These are phyloP conservation scores for Drosophila pallidifrons DNA, from an alignment of 1,140 invertebrate genomes.

Conservation along the genomic window DNA sequence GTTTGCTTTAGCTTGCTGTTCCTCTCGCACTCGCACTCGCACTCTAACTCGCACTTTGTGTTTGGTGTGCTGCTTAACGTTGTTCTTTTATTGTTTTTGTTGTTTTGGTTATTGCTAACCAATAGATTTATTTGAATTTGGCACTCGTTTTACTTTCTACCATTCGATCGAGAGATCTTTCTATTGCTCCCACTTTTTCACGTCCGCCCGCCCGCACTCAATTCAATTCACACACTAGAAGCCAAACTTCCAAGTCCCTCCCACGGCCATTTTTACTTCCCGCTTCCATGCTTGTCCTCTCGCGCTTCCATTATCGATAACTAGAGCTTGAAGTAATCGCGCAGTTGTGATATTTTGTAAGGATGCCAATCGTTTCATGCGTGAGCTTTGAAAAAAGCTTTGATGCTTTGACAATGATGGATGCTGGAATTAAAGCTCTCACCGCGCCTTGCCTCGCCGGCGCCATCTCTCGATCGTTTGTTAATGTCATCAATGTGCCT, in stretches of 20 bases:
- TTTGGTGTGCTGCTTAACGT: constrained; percentile 46
- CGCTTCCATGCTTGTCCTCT: no score
- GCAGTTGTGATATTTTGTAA: no score
- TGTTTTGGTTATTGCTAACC: constrained; percentile 13
- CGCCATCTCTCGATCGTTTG: constrained; percentile 15
- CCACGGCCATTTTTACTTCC: no score
- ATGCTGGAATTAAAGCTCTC: no score
- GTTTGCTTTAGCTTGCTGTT: constrained; percentile 4
- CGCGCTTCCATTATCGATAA: no score
- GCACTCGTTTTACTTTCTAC: constrained; percentile 74
- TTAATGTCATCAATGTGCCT: constrained; percentile 6
- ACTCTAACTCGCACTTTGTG: not conserved
- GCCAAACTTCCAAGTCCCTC: no score
- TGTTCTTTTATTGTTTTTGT: constrained; percentile 15
- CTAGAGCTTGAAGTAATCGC: no score
- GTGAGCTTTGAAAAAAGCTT: no score
- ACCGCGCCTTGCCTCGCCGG: not conserved
- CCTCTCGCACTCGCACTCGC: not conserved
- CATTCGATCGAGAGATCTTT: constrained; percentile 8
- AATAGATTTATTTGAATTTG: constrained; percentile 71
- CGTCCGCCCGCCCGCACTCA: not conserved
- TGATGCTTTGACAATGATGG: no score
- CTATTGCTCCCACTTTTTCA: not conserved
- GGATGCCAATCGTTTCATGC: no score
- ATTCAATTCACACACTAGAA: no score